Evolutionary conservation across 2,888 invertebrate species (phyloP).

Genomic region (Stegophylla sp.): DNA sequence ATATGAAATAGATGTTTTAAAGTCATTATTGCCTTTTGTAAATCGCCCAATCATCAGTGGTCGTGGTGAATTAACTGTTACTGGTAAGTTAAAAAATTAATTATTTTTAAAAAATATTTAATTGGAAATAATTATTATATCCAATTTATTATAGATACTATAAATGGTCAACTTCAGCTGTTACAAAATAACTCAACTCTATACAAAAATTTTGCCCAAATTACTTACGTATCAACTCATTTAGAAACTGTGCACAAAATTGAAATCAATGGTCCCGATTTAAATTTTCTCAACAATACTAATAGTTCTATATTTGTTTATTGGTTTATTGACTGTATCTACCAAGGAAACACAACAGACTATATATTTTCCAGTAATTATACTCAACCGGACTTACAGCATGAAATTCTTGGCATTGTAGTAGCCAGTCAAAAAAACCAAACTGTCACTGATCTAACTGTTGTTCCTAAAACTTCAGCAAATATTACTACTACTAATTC

Average conservation of each 20-base stretch:
- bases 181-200: constrained; percentile 69
- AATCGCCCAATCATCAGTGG: constrained; percentile 65
- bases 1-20: constrained; percentile 62
- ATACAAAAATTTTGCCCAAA: constrained; percentile 63
- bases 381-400: constrained; percentile 69
- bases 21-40: constrained; percentile 61
- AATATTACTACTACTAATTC: constrained; percentile 26
- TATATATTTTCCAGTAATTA: constrained; percentile 73
- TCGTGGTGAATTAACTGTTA: constrained; percentile 66
- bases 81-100: constrained; percentile 65
- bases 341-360: constrained; percentile 72
- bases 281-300: constrained; percentile 68
- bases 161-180: constrained; percentile 75
- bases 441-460: constrained; percentile 61
- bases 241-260: constrained; percentile 70
- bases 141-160: constrained; percentile 68
- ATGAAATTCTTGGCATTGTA: constrained; percentile 75
- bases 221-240: constrained; percentile 73
- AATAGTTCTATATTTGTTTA: constrained; percentile 72
- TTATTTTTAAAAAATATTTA: background rate
- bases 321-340: constrained; percentile 82
- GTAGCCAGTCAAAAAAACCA: constrained; percentile 67
- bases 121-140: background rate
- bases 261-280: constrained; percentile 70
- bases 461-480: background rate